Evolutionary conservation across 2,888 invertebrate species (phyloP), one percentile per base, ranked within the genome.

Genomic region (Drosophila demipolita): DNA sequence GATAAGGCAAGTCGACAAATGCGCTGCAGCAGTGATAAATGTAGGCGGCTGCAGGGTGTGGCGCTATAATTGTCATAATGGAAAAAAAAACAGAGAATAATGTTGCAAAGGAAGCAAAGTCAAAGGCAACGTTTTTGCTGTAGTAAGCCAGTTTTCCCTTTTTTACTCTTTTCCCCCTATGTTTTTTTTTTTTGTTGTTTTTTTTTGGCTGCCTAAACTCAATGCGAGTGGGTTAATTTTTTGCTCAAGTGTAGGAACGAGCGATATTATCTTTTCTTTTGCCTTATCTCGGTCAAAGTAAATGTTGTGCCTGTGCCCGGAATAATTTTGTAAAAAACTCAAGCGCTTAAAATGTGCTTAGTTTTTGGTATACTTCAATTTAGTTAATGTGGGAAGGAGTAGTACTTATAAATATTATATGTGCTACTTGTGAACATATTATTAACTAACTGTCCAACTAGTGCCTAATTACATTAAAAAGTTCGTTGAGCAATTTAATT

Each of bases 1-100:
- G 83, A 85, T 85, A 87, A 87, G 88, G 72, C 77, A 67, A 82
- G 77, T 82, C 86, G 86, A 80, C 80, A 87, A 85, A 83, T 83
- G 80, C 73, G 71, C 70, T 64, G 81, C 74, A 74, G 64, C 65
- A 75, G 72, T 87, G 87, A 87, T 84, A 84, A 76, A 87, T 86
- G 81, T 75, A 66, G 68, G 87, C 64, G 78, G 48, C 58, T 50
- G 57, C 50, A 64, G 62, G 63, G 59, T 15, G 55, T 48, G 63
- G 54, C 49, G 72, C 78, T 82, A 76, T 87, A 72, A 88, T 80
- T 85, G 88, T 73, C 83, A 75, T 73, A 80, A 75, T 61, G 53
- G 42, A 58, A 48, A 67, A 62, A 45, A 55, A 35, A 50, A 58
- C 15, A 15, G 36, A 35, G 35, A 38, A n/a, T 36, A 12, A 52